Evolutionary conservation across 2,797 vertebrate species (phyloP).

Genomic region (Tamandua tetradactyla): DNA sequence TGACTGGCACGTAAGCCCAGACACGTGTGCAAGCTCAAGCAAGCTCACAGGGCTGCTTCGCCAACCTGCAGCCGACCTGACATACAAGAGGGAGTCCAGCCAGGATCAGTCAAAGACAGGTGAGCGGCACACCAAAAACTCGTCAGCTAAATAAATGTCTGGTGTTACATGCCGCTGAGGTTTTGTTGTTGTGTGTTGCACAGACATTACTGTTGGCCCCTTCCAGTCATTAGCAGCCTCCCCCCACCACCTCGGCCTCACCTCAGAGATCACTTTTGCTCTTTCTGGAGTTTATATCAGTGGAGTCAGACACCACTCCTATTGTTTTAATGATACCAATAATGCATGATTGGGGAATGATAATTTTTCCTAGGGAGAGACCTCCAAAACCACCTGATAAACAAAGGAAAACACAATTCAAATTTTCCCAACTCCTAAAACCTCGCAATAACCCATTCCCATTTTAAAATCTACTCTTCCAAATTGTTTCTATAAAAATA

Average conservation of each 20-base stretch:
- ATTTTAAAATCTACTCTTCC: background rate
- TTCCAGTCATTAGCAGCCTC: rapidly evolving
- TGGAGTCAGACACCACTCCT: background rate
- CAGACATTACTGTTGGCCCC: background rate
- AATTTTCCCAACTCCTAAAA: background rate
- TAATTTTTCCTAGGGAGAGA: no score
- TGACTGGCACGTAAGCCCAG: background rate
- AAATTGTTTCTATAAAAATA: background rate
- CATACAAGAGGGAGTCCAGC: rapidly evolving
- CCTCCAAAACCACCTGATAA: no score
- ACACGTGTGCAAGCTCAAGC: background rate
- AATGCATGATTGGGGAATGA: background rate
- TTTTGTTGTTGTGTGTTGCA: background rate
- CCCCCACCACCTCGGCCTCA: background rate
- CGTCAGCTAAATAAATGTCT: background rate
- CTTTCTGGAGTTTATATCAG: background rate
- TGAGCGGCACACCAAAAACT: background rate
- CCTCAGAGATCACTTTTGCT: background rate
- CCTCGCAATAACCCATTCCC: background rate
- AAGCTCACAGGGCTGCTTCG: background rate
- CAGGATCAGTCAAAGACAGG: background rate
- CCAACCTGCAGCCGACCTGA: background rate
- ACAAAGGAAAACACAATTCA: background rate
- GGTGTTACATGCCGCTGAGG: background rate
- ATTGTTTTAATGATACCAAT: background rate